These are phyloP conservation scores for Nebria salina DNA, from an alignment of 2,888 invertebrate species.

Conservation along the genomic window DNA sequence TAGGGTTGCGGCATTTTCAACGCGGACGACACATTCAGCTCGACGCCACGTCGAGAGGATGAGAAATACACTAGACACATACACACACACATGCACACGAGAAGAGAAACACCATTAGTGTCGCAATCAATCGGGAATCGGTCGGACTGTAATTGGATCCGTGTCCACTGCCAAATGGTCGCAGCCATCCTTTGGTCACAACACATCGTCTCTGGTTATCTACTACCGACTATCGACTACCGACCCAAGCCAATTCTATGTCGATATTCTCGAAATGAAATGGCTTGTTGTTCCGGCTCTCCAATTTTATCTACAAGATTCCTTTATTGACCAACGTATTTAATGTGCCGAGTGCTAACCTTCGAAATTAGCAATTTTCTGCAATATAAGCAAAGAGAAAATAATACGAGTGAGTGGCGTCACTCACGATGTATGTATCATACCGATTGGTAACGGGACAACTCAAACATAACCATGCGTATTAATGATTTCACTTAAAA, in stretches of 20 bases:
- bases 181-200: slow-evolving; percentile 6
- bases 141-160: slow-evolving; percentile 17
- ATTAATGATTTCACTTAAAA: too few species aligned
- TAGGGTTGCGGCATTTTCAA: background rate
- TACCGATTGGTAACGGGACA: too few species aligned
- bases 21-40: background rate
- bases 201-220: slow-evolving; percentile 4
- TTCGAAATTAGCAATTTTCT: background rate
- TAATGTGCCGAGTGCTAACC: too few species aligned
- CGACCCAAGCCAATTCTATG: slow-evolving; percentile 3
- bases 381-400: too few species aligned
- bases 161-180: background rate
- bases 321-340: background rate
- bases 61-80: background rate
- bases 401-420: too few species aligned
- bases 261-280: slow-evolving; percentile 3
- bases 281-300: background rate
- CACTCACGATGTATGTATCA: too few species aligned
- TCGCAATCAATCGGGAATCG: slow-evolving; percentile 8
- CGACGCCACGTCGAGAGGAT: background rate
- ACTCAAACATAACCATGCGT: too few species aligned
- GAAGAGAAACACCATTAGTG: slow-evolving; percentile 14
- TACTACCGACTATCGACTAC: background rate
- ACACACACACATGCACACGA: background rate
- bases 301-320: background rate